Conservation (phyloP, 2,888 invertebrate species). For the Pelosia muscerda region DNA sequence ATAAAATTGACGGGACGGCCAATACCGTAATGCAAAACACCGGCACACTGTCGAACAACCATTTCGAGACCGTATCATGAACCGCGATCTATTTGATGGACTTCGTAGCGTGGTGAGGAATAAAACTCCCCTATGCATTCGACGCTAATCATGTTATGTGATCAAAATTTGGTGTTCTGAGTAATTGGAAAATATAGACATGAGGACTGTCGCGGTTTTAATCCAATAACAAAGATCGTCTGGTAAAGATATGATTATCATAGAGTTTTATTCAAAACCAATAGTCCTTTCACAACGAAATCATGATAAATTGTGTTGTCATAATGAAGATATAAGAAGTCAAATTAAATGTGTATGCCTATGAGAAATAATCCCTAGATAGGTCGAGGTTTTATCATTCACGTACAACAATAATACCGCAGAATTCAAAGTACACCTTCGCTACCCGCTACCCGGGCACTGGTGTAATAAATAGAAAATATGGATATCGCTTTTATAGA, state of each 20-base stretch:
- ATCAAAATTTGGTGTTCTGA: conserved; percentile 68
- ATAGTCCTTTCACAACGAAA: background rate
- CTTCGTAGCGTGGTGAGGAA: conserved; percentile 64
- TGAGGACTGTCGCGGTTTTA: conserved; percentile 42
- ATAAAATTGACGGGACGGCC: conserved; percentile 75
- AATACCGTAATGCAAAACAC: conserved; percentile 82
- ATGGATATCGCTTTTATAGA: background rate
- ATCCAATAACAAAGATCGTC: conserved; percentile 5
- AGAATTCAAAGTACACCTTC: too few relatives aligned
- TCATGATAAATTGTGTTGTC: conserved; percentile 16
- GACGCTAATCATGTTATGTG: conserved; percentile 71
- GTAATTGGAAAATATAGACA: conserved; percentile 62
- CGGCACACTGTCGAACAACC: conserved; percentile 65
- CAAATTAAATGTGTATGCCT: too few relatives aligned
- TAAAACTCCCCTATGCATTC: conserved; percentile 65
- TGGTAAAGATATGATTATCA: background rate
- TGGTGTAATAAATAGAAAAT: background rate
- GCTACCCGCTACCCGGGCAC: too few relatives aligned
- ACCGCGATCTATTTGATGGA: conserved; percentile 83
- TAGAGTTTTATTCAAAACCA: background rate
- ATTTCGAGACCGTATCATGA: conserved; percentile 75
- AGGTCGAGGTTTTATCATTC: too few relatives aligned
- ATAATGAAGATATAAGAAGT: conserved; percentile 43
- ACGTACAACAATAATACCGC: too few relatives aligned
- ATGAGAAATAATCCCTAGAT: too few relatives aligned